These are phyloP conservation scores for Phoxinus phoxinus DNA, from an alignment of 2,113 vertebrate genomes.

Conservation along the genomic window DNA sequence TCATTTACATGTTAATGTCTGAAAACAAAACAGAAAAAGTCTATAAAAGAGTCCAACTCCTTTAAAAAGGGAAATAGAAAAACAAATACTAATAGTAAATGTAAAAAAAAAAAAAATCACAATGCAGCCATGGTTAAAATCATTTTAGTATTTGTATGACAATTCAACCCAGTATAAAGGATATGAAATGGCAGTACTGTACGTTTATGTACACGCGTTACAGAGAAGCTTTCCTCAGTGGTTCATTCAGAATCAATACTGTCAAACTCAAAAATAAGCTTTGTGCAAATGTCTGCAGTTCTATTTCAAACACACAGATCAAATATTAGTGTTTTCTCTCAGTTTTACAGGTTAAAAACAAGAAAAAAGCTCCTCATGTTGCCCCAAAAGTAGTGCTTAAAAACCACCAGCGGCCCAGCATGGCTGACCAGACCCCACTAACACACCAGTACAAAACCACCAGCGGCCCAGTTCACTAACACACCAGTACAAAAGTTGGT, in stretches of 20 bases:
- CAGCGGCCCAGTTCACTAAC: background rate
- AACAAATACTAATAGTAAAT: conserved; percentile 52
- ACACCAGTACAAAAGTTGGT: background rate
- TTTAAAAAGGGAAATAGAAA: conserved; percentile 57
- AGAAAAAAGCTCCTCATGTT: background rate
- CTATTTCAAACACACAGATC: conserved; percentile 34
- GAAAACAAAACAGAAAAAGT: conserved; percentile 49
- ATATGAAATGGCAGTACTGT: conserved; percentile 48
- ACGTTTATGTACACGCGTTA: conserved; percentile 42
- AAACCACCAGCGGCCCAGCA: background rate
- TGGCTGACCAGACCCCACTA: background rate
- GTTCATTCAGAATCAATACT: conserved; percentile 53
- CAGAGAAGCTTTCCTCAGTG: conserved; percentile 53
- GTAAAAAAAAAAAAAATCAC: conserved; percentile 49
- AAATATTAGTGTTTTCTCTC: conserved; percentile 46
- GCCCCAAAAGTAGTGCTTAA: conserved; percentile 50
- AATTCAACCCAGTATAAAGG: conserved; percentile 52
- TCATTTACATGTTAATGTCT: conserved; percentile 53
- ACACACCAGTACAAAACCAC: conserved; percentile 13
- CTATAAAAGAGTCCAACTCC: conserved; percentile 62
- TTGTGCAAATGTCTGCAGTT: conserved; percentile 58
- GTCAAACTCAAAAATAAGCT: conserved; percentile 47
- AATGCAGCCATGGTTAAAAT: conserved; percentile 57
- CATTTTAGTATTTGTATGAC: conserved; percentile 51
- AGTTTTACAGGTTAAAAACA: background rate